These are phyloP conservation scores for Nephotettix cincticeps DNA, from an alignment of 1,140 invertebrate species.

Conservation along the genomic window DNA sequence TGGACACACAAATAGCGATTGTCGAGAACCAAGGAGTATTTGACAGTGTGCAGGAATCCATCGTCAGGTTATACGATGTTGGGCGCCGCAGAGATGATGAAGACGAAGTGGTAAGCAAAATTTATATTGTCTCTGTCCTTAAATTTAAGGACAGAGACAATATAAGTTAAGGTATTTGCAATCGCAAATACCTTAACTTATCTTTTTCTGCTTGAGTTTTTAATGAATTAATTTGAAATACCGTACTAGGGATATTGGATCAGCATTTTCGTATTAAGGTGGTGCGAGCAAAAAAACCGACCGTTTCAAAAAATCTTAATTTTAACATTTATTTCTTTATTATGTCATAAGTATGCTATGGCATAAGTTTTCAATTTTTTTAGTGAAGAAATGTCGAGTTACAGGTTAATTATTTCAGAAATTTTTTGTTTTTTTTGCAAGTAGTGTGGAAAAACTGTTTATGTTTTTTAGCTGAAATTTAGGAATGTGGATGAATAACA, in stretches of 20 bases:
- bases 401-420: too few species aligned
- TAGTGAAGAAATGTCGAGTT: too few species aligned
- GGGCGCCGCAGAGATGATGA: slow-evolving; percentile 69
- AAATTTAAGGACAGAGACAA: background rate
- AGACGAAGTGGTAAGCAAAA: slow-evolving; percentile 61
- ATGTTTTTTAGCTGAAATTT: too few species aligned
- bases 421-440: too few species aligned
- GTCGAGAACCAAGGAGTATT: slow-evolving; percentile 79
- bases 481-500: too few species aligned
- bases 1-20: slow-evolving; percentile 76
- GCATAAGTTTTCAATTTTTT: too few species aligned
- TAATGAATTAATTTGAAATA: background rate
- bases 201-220: background rate
- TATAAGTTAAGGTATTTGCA: slow-evolving; percentile 7
- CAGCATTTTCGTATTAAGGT: background rate
- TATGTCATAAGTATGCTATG: too few species aligned
- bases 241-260: background rate
- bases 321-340: too few species aligned
- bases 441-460: too few species aligned
- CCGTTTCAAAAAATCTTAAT: too few species aligned
- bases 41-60: slow-evolving; percentile 77
- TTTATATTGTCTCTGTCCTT: background rate
- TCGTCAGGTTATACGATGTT: slow-evolving; percentile 80
- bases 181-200: background rate
- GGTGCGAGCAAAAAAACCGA: too few species aligned